These are phyloP conservation scores for Karalla daura DNA, from an alignment of 2,797 vertebrate species.

Conservation along the genomic window DNA sequence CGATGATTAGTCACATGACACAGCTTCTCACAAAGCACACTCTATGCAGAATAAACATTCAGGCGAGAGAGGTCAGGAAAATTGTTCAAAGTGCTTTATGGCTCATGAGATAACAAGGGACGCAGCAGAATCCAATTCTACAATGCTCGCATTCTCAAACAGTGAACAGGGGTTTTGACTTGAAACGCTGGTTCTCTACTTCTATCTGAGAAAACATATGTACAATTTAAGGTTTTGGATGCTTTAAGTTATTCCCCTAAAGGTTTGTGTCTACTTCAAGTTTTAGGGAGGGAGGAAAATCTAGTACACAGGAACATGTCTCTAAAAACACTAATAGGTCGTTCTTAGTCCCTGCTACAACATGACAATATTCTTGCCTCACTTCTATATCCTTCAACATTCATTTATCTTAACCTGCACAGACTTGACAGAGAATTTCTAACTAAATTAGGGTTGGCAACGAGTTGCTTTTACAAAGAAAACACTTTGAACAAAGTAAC, in stretches of 20 bases:
- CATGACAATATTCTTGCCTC: conserved; percentile 47
- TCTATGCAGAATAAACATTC: conserved; percentile 72
- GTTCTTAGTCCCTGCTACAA: conserved; percentile 45
- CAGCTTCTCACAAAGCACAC: conserved; percentile 62
- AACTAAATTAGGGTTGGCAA: conserved; percentile 14
- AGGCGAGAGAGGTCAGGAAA: conserved; percentile 72
- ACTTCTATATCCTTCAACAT: conserved; percentile 55
- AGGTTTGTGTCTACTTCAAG: conserved; percentile 22
- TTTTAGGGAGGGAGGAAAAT: background rate
- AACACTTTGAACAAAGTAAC: background rate
- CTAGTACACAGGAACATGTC: conserved; percentile 31
- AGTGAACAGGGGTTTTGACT: conserved; percentile 20
- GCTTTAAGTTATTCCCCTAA: conserved; percentile 32
- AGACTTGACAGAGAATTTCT: conserved; percentile 30
- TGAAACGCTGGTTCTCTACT: conserved; percentile 40
- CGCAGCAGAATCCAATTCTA: conserved; percentile 42
- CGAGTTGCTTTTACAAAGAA: background rate
- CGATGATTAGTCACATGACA: conserved; percentile 47
- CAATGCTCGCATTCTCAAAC: conserved; percentile 36
- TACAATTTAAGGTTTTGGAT: conserved; percentile 53
- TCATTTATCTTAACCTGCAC: conserved; percentile 66
- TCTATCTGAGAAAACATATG: conserved; percentile 35
- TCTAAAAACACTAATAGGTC: conserved; percentile 26
- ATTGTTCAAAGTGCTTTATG: conserved; percentile 79
- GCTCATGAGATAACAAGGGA: conserved; percentile 60